A percentile compares a stretch with the other conserved stretches of the same genome.
phyloP scores from a whole-genome alignment of 1,140 invertebrate species.

The Myzus persicae region DNA sequence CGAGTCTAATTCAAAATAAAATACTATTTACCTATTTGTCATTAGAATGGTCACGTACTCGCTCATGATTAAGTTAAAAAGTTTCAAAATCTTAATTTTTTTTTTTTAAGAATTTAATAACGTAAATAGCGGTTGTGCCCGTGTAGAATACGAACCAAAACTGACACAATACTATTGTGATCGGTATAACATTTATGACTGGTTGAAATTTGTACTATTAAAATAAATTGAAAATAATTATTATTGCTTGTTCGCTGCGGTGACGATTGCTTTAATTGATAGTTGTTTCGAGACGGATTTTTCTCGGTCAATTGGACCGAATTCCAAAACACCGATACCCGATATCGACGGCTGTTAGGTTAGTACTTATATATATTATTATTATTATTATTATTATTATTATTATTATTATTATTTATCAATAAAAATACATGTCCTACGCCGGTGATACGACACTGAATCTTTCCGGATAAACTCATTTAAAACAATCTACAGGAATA shows the following conservation, averaged over 20 bases:
- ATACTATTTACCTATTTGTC: not conserved
- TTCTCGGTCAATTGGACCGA: not conserved
- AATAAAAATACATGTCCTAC: too few relatives aligned
- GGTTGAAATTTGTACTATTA: not conserved
- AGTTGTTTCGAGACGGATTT: not conserved
- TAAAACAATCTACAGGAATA: not conserved
- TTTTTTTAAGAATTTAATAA: not conserved
- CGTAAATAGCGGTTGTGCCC: not conserved
- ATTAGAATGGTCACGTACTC: conserved; percentile 5
- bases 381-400: too few relatives aligned
- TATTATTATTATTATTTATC: too few relatives aligned
- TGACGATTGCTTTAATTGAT: not conserved
- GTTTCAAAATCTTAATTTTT: not conserved
- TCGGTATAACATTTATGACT: not conserved
- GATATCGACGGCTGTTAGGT: too few relatives aligned
- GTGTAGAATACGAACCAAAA: not conserved
- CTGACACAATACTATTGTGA: not conserved
- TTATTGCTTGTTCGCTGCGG: not conserved
- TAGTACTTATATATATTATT: too few relatives aligned
- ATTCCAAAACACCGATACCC: not conserved
- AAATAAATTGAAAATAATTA: not conserved
- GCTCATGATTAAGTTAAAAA: not conserved
- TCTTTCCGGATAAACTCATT: not conserved
- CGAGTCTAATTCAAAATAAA: not conserved
- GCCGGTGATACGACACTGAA: not conserved